Evolutionary conservation across 2,113 vertebrate species (phyloP).

Genomic region (Mus musculus): DNA sequence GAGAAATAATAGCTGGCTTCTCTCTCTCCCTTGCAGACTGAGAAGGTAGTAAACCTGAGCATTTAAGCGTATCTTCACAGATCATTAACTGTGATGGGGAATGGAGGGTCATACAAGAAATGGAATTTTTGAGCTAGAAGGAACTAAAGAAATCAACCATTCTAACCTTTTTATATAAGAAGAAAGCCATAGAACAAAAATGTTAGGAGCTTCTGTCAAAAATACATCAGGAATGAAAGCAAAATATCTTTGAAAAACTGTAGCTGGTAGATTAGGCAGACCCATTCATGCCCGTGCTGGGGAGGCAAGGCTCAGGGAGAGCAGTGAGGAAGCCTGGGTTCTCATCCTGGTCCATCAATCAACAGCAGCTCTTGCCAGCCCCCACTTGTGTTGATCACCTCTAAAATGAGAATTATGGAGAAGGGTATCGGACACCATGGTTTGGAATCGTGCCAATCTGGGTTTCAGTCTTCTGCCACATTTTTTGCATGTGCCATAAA

Average conservation of each 20-base stretch:
- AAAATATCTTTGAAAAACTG: conserved; percentile 63
- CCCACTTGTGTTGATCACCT: not conserved
- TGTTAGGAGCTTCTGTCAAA: conserved; percentile 53
- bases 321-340: not conserved
- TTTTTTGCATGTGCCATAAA: not conserved
- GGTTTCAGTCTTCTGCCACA: not conserved
- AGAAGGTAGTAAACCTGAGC: conserved; percentile 71
- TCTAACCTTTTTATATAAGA: conserved; percentile 52
- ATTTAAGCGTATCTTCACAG: conserved; percentile 75
- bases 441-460: not conserved
- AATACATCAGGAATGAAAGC: conserved; percentile 54
- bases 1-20: conserved; percentile 69
- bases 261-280: not conserved
- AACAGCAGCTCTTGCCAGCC: not conserved
- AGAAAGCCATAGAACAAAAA: conserved; percentile 56
- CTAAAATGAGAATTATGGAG: not conserved
- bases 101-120: conserved; percentile 69
- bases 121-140: conserved; percentile 73
- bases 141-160: conserved; percentile 67
- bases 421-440: too few relatives aligned
- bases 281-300: not conserved
- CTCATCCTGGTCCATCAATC: not conserved
- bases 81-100: conserved; percentile 74
- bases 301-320: not conserved
- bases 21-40: conserved; percentile 29